Evolutionary conservation across 2,113 vertebrate species (phyloP), one percentile per base, ranked within the genome.

Genomic region (Okapia johnstoni): DNA sequence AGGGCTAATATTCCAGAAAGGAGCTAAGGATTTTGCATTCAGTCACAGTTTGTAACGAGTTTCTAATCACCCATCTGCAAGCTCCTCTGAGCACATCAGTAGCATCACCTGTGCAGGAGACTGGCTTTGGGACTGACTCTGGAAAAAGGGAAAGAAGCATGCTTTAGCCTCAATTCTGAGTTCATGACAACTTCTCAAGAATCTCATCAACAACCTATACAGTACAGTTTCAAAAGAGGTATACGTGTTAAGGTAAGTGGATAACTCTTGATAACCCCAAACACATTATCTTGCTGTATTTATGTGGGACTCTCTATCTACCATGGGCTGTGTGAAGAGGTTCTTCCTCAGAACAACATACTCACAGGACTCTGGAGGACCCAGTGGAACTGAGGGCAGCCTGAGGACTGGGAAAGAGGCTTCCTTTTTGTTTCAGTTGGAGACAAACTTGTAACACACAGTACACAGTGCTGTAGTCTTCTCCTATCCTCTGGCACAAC

Each of bases 401-500:
- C 0, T 54, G 84, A 93, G 90, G 87, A 48, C 11, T 9, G 91
- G 84, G 85, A 60, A 50, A 50, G 58, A 30, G 80, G 52, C 55
- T 97, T 92, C 96, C 86, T 97, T 94, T 58, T 93, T 97, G 97
- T 40, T 95, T 88, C 94, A 93, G 96, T 91, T 73, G 85, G 97
- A 96, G 96, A 98, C 95, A 98, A 89, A 52, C 73, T 98, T 97
- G 92, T 95, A 96, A 94, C 95, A 98, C 97, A 96, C 10, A 77
- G 97, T 96, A 95, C 79, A 40, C 66, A 86, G 96, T 90, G 96
- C 97, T 97, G 96, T 85, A 73, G 55, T 50, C 96, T 85, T 95
- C 93, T 77, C 98, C 98, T 99, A 99, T 99, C 99, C 99, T 99
- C 99, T 99, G 61, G 99, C 99, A 0, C 99, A 99, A 96, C 98